phyloP scores from a whole-genome alignment of 2,888 invertebrate genomes.

The Parnassius orleans region DNA sequence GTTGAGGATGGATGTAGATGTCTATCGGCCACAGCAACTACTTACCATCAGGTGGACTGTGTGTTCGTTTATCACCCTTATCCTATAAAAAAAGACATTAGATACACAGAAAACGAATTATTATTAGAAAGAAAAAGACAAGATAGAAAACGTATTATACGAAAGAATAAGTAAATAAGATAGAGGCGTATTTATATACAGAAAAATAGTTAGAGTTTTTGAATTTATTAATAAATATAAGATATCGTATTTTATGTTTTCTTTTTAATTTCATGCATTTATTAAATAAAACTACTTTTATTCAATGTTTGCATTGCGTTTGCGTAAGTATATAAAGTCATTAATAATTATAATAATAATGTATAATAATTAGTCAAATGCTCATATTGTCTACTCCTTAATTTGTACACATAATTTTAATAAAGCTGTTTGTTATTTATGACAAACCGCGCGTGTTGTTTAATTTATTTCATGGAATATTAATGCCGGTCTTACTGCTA shows the following conservation, averaged over 20 bases:
- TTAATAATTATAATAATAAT: background rate
- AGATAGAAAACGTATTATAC: too few species aligned
- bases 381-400: slow-evolving; percentile 1
- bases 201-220: background rate
- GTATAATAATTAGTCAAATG: too few species aligned
- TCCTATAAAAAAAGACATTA: too few species aligned
- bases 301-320: background rate
- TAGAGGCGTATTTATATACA: background rate
- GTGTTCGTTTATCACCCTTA: too few species aligned
- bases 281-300: background rate
- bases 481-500: background rate
- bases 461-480: slow-evolving; percentile 2
- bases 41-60: too few species aligned
- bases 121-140: too few species aligned
- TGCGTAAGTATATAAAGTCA: background rate
- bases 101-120: too few species aligned
- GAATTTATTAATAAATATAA: background rate
- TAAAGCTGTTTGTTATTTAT: slow-evolving; percentile 36
- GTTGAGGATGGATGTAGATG: too few species aligned
- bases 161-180: too few species aligned
- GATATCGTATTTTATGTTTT: background rate
- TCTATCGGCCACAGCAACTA: too few species aligned
- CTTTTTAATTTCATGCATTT: background rate
- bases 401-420: slow-evolving; percentile 20
- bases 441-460: slow-evolving; percentile 34